Conservation (phyloP, 2,888 invertebrate species). For the Pristionchus arcanus region DNA sequence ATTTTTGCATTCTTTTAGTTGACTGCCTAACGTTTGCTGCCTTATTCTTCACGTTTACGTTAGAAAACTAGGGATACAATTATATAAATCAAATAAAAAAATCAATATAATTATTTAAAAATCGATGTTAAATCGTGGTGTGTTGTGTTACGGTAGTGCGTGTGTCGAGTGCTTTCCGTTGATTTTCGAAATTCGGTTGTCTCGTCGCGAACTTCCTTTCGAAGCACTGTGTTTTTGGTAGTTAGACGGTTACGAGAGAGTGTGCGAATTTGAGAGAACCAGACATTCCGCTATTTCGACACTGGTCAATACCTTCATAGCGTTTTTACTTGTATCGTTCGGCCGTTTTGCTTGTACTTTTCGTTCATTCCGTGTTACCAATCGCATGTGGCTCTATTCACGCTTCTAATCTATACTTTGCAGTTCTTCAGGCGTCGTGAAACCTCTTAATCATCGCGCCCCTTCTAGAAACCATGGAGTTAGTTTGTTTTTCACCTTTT, state of each 20-base stretch:
- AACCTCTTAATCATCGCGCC: not conserved
- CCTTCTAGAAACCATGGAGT: constrained; percentile 33
- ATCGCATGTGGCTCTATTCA: not conserved
- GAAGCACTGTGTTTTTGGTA: not conserved
- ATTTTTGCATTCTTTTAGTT: not conserved
- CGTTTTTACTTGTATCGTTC: not conserved
- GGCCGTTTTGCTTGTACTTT: not conserved
- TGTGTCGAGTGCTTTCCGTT: not conserved
- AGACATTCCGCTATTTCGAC: not conserved
- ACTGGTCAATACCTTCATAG: not conserved
- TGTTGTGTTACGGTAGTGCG: not conserved
- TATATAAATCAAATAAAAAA: not conserved
- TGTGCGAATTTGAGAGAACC: not conserved
- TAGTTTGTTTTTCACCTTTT: not conserved
- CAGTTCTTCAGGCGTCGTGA: constrained; percentile 16
- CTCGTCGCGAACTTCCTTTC: not conserved
- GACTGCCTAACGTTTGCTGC: too few species aligned
- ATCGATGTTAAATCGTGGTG: not conserved
- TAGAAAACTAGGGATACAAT: too few species aligned
- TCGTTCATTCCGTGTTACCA: not conserved
- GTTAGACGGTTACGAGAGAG: not conserved
- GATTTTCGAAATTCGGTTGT: not conserved
- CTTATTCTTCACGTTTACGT: not conserved
- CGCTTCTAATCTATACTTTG: not conserved
- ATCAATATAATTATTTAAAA: not conserved